Evolutionary conservation across 2,888 invertebrate species (phyloP).

Genomic region (Orthosia gracilis): DNA sequence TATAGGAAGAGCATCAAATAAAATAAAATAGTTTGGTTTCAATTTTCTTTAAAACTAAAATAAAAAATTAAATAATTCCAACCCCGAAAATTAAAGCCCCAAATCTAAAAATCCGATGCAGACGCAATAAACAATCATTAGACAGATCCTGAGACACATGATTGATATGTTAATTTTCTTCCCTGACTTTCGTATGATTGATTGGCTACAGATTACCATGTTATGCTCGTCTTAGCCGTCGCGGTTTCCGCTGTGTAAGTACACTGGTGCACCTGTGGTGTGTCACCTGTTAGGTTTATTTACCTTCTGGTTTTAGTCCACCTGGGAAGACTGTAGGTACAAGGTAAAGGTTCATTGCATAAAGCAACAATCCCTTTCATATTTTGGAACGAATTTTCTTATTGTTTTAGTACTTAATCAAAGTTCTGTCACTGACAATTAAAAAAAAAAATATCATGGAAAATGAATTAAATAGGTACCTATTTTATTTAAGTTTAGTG

Average conservation of each 20-base stretch:
- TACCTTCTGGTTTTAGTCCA: not conserved
- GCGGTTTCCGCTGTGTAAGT: constrained; percentile 34
- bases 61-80: not conserved
- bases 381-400: not conserved
- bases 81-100: not conserved
- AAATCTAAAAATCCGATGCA: not conserved
- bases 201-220: constrained; percentile 47
- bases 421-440: not conserved
- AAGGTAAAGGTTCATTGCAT: too few relatives aligned
- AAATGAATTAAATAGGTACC: too few relatives aligned
- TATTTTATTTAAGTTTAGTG: not conserved
- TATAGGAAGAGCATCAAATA: not conserved
- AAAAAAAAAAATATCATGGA: not conserved
- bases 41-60: too few relatives aligned
- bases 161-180: constrained; percentile 58
- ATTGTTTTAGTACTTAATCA: not conserved
- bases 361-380: too few relatives aligned
- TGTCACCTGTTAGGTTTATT: constrained; percentile 18
- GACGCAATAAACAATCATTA: constrained; percentile 11
- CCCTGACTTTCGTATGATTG: constrained; percentile 38
- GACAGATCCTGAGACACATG: constrained; percentile 39
- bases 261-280: constrained; percentile 37
- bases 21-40: not conserved
- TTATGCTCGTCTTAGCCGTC: constrained; percentile 31
- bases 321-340: not conserved